A percentile compares a stretch with the other conserved stretches of the same genome.
These are phyloP conservation scores for Phoronis australis DNA, from an alignment of 2,888 invertebrate species.

Conservation along the genomic window DNA sequence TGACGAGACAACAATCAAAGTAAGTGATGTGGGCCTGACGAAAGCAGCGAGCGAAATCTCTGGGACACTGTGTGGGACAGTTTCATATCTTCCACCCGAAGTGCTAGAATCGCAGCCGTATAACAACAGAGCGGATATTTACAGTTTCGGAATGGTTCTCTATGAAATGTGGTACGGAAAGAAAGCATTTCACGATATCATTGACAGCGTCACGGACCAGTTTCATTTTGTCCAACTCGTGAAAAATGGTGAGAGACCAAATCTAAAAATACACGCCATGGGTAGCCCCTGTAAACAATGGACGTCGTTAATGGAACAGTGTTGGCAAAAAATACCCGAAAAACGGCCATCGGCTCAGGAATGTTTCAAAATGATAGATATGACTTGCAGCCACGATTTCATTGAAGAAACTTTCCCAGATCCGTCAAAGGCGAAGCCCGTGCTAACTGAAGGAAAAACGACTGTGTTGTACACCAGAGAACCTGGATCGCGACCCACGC, in stretches of 20 bases:
- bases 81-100: not conserved
- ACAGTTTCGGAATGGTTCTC: not conserved
- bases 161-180: not conserved
- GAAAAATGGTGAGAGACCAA: not conserved
- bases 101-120: not conserved
- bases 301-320: not conserved
- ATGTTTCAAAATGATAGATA: too few species aligned
- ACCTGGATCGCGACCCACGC: too few species aligned
- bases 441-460: too few species aligned
- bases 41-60: not conserved
- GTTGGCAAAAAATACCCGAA: not conserved
- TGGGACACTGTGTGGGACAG: not conserved
- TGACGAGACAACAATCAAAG: not conserved
- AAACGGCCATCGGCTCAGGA: not conserved
- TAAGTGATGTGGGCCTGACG: not conserved
- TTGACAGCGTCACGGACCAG: not conserved
- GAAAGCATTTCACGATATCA: not conserved
- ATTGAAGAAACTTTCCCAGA: too few species aligned
- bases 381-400: too few species aligned
- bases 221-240: not conserved
- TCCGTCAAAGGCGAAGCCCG: too few species aligned
- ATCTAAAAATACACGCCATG: not conserved
- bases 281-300: not conserved
- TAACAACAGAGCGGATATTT: not conserved
- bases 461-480: too few species aligned